Percentiles rank a stretch among this genome's conserved stretches.
Evolutionary conservation across 2,888 invertebrate species (phyloP).

Genomic region (Carpatolechia fugitivella): DNA sequence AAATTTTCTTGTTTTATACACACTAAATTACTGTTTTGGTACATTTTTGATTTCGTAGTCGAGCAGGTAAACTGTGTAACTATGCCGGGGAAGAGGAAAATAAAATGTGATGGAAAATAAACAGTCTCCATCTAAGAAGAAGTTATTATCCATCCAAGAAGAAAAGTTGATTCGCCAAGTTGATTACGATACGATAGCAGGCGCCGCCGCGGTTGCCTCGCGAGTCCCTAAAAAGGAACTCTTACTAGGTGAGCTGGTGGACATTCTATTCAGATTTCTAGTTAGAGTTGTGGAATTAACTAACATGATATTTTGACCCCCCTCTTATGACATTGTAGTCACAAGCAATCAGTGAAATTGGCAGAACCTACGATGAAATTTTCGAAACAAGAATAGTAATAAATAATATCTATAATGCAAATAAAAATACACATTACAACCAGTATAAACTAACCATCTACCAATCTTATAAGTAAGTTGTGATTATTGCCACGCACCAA

Average conservation of each 20-base stretch:
- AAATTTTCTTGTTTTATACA: slow-evolving; percentile 34
- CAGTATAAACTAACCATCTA: no score
- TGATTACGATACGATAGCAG: slow-evolving; percentile 49
- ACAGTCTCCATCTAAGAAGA: slow-evolving; percentile 62
- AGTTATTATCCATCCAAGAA: slow-evolving; percentile 59
- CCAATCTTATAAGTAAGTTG: no score
- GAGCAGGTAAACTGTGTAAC: slow-evolving; percentile 43
- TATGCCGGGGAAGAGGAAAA: slow-evolving; percentile 67
- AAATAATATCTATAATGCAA: no score
- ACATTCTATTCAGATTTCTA: no score
- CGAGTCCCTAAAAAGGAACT: slow-evolving; percentile 44
- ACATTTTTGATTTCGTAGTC: slow-evolving; percentile 32
- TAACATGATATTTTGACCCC: no score
- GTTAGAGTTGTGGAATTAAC: no score
- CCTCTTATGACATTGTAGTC: no score
- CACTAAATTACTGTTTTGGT: slow-evolving; percentile 44
- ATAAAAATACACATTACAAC: no score
- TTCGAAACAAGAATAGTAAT: no score
- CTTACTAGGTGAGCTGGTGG: slow-evolving; percentile 39
- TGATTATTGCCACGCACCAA: no score
- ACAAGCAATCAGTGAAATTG: no score
- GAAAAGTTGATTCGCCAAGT: slow-evolving; percentile 59
- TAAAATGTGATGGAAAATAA: slow-evolving; percentile 77
- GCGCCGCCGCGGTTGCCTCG: slow-evolving; percentile 26
- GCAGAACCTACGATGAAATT: no score